Evolutionary conservation across 2,888 invertebrate genomes (phyloP).

Genomic region (Trissoscelio sp.): DNA sequence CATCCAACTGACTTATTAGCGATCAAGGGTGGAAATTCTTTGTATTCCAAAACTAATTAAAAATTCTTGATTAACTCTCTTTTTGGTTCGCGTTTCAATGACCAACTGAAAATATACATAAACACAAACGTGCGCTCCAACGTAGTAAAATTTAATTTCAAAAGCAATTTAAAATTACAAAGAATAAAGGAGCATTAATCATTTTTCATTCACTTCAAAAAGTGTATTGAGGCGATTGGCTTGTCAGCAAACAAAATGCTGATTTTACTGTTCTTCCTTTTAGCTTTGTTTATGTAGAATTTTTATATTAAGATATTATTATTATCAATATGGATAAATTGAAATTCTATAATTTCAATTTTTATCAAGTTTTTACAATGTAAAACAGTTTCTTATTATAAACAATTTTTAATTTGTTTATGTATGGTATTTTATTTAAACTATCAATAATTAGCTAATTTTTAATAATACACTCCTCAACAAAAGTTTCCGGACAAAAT

Average conservation of each 20-base stretch:
- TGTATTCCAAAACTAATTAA: slow-evolving; percentile 39
- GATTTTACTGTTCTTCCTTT: not conserved
- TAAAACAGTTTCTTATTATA: no score
- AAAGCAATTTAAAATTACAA: slow-evolving; percentile 50
- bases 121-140: not conserved
- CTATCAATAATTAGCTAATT: no score
- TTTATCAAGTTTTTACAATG: no score
- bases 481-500: no score
- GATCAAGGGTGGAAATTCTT: slow-evolving; percentile 24
- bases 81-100: slow-evolving; percentile 10
- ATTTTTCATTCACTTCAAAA: slow-evolving; percentile 40
- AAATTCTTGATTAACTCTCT: slow-evolving; percentile 41
- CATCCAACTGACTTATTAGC: slow-evolving; percentile 19
- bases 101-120: slow-evolving; percentile 7
- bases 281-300: no score
- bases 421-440: no score
- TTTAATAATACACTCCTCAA: no score
- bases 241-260: slow-evolving; percentile 1
- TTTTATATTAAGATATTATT: no score
- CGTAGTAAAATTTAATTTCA: slow-evolving; percentile 40
- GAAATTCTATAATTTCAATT: no score
- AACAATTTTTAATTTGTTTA: no score
- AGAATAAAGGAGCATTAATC: slow-evolving; percentile 31
- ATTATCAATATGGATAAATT: no score
- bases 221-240: slow-evolving; percentile 18